Percentiles rank a stretch among this genome's conserved stretches.
Conservation (phyloP, 2,888 invertebrate genomes). For the Drosophila demipolita region DNA sequence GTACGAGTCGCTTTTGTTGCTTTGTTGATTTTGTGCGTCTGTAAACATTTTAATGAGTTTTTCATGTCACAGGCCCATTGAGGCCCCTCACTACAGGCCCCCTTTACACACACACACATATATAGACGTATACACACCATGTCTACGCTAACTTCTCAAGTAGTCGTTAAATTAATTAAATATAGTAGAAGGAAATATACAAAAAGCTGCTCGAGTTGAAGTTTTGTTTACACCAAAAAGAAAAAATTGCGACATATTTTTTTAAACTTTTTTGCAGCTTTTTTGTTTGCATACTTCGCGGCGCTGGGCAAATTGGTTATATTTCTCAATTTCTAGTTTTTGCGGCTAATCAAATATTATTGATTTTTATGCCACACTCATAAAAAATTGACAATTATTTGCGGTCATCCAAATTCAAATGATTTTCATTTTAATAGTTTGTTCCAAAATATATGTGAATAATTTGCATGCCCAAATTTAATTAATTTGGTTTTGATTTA, state of each 20-base stretch:
- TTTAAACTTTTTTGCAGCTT: not conserved
- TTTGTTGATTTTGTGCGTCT: slow-evolving; percentile 73
- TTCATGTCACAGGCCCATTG: slow-evolving; percentile 72
- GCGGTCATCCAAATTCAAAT: slow-evolving; percentile 59
- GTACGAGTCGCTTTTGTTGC: slow-evolving; percentile 57
- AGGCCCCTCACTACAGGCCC: slow-evolving; percentile 19
- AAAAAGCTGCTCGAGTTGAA: slow-evolving; percentile 46
- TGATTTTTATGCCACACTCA: slow-evolving; percentile 53
- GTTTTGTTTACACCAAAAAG: slow-evolving; percentile 55
- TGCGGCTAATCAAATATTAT: slow-evolving; percentile 46
- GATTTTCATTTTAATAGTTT: slow-evolving; percentile 60
- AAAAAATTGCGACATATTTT: slow-evolving; percentile 30
- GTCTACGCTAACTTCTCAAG: slow-evolving; percentile 79
- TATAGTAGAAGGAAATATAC: slow-evolving; percentile 67
- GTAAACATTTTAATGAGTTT: slow-evolving; percentile 83
- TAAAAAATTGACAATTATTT: slow-evolving; percentile 68
- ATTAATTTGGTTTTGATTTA: slow-evolving; percentile 64
- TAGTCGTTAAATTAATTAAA: slow-evolving; percentile 83
- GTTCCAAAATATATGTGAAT: slow-evolving; percentile 27
- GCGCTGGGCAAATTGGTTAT: slow-evolving; percentile 16
- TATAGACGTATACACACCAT: slow-evolving; percentile 2
- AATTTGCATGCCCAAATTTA: slow-evolving; percentile 40
- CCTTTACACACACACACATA: not conserved
- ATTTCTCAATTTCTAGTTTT: not conserved
- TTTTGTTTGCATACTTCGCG: slow-evolving; percentile 43